Base-by-base conservation (phyloP, 1,140 invertebrate genomes). In the Panagrolaimus sp. region DNA sequence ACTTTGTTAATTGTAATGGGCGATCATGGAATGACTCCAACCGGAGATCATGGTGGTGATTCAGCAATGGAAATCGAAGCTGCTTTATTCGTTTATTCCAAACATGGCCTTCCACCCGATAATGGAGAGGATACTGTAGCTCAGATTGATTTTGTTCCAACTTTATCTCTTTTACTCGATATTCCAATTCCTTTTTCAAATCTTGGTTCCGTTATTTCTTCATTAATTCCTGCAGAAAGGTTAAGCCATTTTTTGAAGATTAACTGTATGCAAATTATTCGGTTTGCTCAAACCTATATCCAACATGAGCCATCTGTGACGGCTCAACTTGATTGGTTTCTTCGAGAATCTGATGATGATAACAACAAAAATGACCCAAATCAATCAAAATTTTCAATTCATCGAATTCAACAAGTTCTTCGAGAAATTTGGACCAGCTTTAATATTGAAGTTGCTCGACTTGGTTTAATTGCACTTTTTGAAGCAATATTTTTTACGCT, bases 11-110 rank as follows among this genome's bases (percentile, higher is more conserved):
- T 95, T 86, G 90, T 98, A 1, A 87, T 98, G 83, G 95, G 96
- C 21, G 96, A 98, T 85, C 96, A 98, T 87, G 96, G 96, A 47
- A 98, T 98, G 95, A 98, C 94, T 21, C 85, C 87, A 67, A 91
- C 89, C 75, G 92, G 95, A 17, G 94, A 98, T 83, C 95, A 98
- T 85, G 95, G 95, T 4, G 95, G 95, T 15, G 94, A 96, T 79
- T 93, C 90, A 73, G 82, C 85, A 66, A 89, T 91, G 73, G 95
- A 98, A 87, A 85, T 92, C 0, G 89, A 90, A 65, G 89, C 95
- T 8, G 91, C 90, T 0, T 86, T 97, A 80, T 95, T 96, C 81
- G 87, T 91, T 7, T 91, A 92, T 83, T 89, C 79, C 14, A 70
- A 68, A 24, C 46, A 64, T 24, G 14, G 9, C 24, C 24, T 48